Base-by-base conservation (phyloP, 2,797 vertebrate species). In the Furcifer pardalis region DNA sequence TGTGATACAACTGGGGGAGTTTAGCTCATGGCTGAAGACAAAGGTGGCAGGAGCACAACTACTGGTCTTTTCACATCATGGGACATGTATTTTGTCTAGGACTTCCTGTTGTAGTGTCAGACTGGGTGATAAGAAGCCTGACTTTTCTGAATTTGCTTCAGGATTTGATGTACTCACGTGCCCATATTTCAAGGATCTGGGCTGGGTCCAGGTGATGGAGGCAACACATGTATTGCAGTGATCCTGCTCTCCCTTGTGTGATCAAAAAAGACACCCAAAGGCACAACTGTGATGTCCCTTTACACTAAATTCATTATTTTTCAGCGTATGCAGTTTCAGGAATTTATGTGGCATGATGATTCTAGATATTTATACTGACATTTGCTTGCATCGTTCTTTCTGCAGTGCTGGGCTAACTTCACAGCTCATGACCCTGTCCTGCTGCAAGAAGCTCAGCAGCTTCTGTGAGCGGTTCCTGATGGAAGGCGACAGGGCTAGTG, bases 361-460 rank as follows among this genome's bases (percentile, higher is more conserved):
- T 49, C 65, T 30, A 71, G 19, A 81, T 81, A 59, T 40, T 71
- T 69, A 30, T 81, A 49, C 65, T 69, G 65, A 81, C 46, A 17
- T 35, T 68, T 68, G 78, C 79, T 80, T 81, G 44, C 32, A 81
- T 32, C 40, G 40, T 7, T 52, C 17, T 37, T 66, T 69, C 65
- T 80, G 46, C 46, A 30, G 4, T 13, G 23, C 52, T 40, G 46
- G 35, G 32, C 44, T 56, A 19, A 27, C 32, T 40, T 59, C 49
- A 46, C 46, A 52, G 79, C 19, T 56, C 59, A 46, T 81, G 65
- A 81, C 62, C 49, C 71, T 81, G 46, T 69, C 32, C 79, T 81
- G 35, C 12, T 40, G 46, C 12, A 81, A 46, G 46, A 81, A 25
- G 79, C 65, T 32, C 30, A 52, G 62, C n/a, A 32, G 42, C 23